Evolutionary conservation across 2,113 vertebrate species (phyloP).

Genomic region (Myodes glareolus): DNA sequence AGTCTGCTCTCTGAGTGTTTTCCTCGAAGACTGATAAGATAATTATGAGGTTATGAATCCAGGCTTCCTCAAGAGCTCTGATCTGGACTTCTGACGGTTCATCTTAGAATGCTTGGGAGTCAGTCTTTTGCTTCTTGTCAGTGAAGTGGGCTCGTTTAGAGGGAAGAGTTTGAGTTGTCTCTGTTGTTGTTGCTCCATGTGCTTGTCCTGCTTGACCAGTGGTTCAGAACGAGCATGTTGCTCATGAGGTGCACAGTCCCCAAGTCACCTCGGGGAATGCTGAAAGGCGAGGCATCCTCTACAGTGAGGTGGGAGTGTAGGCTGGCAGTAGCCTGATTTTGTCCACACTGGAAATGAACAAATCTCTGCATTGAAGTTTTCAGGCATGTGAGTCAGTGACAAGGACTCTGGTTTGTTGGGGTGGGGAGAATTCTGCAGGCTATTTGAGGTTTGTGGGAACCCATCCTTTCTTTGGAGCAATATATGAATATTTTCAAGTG

Average conservation of each 20-base stretch:
- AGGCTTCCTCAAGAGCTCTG: not conserved
- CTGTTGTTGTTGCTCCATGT: too few relatives aligned
- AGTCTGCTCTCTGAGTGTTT: not conserved
- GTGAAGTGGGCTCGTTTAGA: not conserved
- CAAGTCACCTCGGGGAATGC: not conserved
- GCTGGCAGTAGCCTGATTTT: not conserved
- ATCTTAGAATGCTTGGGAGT: not conserved
- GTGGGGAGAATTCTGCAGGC: not conserved
- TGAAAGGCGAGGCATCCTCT: fast-evolving
- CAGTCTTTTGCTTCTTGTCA: not conserved
- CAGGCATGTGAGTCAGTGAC: not conserved
- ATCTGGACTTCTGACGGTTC: not conserved
- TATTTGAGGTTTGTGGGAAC: not conserved
- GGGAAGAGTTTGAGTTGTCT: not conserved
- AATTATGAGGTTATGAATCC: too few relatives aligned
- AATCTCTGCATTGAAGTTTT: not conserved
- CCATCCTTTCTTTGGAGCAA: not conserved
- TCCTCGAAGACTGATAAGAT: not conserved
- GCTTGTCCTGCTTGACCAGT: not conserved
- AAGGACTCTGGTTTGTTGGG: not conserved
- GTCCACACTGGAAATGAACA: not conserved
- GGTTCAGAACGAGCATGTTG: not conserved
- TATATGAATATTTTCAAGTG: not conserved
- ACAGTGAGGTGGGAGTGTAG: too few relatives aligned
- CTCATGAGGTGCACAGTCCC: fast-evolving